Percentiles rank a stretch among this genome's conserved stretches.
phyloP scores from a whole-genome alignment of 2,888 invertebrate species.

The Apeira syringaria region DNA sequence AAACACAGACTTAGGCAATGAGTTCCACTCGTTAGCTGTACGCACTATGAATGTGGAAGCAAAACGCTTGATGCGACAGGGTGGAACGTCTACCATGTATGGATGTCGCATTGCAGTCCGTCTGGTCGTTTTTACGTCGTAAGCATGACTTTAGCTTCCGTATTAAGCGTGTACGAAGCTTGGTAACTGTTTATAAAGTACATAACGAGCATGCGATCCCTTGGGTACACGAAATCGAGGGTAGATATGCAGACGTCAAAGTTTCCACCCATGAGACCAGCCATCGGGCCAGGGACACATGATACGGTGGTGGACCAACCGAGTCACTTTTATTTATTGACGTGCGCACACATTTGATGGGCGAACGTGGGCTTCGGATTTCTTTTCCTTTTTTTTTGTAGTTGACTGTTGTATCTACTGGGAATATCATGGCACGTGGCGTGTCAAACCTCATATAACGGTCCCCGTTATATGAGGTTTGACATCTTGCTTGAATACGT shows the following conservation, averaged over 20 bases:
- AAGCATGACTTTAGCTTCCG: too few species aligned
- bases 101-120: too few species aligned
- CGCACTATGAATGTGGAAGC: too few species aligned
- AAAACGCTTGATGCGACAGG: too few species aligned
- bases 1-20: too few species aligned
- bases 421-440: constrained; percentile 3
- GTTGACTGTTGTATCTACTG: constrained; percentile 3
- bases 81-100: too few species aligned
- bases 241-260: constrained; percentile 58
- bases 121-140: too few species aligned
- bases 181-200: not conserved
- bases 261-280: constrained; percentile 38
- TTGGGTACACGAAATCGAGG: constrained; percentile 41
- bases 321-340: constrained; percentile 7
- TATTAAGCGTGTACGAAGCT: too few species aligned
- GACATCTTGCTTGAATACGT: too few species aligned
- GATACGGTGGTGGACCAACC: constrained; percentile 19
- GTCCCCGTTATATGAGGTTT: not conserved
- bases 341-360: too few species aligned
- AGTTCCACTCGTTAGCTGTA: too few species aligned
- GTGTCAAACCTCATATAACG: not conserved
- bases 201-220: constrained; percentile 3
- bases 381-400: constrained; percentile 2
- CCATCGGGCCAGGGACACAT: constrained; percentile 12
- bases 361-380: not conserved